Evolutionary conservation across 2,113 vertebrate species (phyloP), one percentile per base, ranked within the genome.

Genomic region (Clarias batrachus): DNA sequence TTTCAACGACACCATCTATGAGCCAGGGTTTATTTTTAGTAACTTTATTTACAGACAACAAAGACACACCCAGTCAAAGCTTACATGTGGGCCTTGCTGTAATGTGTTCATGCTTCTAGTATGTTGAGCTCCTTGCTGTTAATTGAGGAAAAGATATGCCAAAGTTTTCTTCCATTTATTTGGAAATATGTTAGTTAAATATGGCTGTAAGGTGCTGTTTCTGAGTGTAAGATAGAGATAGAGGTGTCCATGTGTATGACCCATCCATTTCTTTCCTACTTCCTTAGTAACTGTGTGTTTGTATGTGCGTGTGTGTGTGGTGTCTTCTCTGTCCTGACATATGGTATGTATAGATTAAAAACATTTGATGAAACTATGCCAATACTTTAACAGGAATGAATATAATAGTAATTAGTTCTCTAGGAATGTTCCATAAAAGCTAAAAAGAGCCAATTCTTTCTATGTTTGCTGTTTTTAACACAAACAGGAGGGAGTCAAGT

Each of bases 41-140:
- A 66, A 37, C 12, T n/a, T 14, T 57, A 52, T 83, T 71, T 83
- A 57, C 27, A 37, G 25, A 71, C n/a, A 70, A 83, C 48, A 68
- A 41, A 30, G 8, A 68, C 81, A 83, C 41, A 19, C 23, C 63
- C 25, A 37, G 70, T 52, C 66, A 30, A 10, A 56, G 65, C 41
- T 52, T 57, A 83, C 48, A 83, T 83, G 66, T 71, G 52, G 82
- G 52, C 17, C 33, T 23, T 19, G 82, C 5, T 2, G 2, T 30
- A 13, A 83, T 52, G 23, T 48, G 60, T 54, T 25, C 6, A 17
- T 17, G 7, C 14, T 27, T 56, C 7, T 27, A n/a, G 21, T 54
- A 25, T n/a, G n/a, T 25, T 4, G 8, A 14, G 73, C 73, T 23
- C 4, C 6, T n/a, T 76, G 41, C 7, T 54, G 12, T 25, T 14